Evolutionary conservation across 2,888 invertebrate genomes (phyloP).

Genomic region (Pollenia amentaria): DNA sequence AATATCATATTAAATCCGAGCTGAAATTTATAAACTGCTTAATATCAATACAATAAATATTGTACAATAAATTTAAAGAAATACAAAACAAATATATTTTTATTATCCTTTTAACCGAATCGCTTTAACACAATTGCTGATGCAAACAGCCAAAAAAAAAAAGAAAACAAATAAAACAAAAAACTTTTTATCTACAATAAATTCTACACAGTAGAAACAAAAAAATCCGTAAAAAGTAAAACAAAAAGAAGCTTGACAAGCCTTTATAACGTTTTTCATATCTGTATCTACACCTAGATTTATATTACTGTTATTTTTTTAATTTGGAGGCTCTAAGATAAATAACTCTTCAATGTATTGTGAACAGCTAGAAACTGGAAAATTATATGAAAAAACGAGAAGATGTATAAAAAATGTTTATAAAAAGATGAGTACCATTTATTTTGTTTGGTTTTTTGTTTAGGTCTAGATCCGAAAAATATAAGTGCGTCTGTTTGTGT

Average conservation of each 20-base stretch:
- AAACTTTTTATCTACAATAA: slow-evolving; percentile 53
- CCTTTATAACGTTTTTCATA: slow-evolving; percentile 26
- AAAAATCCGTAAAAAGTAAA: neutral
- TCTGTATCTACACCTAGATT: slow-evolving; percentile 46
- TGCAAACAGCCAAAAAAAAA: slow-evolving; percentile 9
- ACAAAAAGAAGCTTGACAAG: slow-evolving; percentile 39
- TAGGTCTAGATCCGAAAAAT: slow-evolving; percentile 30
- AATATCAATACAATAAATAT: too few species aligned
- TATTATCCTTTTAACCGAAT: slow-evolving; percentile 1
- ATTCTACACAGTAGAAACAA: slow-evolving; percentile 25
- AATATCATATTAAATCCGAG: too few species aligned
- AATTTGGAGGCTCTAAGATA: slow-evolving; percentile 56
- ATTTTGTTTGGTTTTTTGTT: slow-evolving; percentile 21
- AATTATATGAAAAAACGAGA: neutral
- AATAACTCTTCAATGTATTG: slow-evolving; percentile 69
- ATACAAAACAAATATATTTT: neutral
- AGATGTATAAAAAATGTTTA: neutral
- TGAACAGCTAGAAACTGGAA: slow-evolving; percentile 34
- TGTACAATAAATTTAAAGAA: neutral
- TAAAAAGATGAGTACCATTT: slow-evolving; percentile 43
- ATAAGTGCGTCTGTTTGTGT: neutral
- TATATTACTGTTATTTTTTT: neutral
- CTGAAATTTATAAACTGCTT: too few species aligned
- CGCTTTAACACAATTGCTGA: slow-evolving; percentile 43
- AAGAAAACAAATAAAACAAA: slow-evolving; percentile 36